Evolutionary conservation across 2,888 invertebrate species (phyloP).

Genomic region (Steinernema scapterisci): DNA sequence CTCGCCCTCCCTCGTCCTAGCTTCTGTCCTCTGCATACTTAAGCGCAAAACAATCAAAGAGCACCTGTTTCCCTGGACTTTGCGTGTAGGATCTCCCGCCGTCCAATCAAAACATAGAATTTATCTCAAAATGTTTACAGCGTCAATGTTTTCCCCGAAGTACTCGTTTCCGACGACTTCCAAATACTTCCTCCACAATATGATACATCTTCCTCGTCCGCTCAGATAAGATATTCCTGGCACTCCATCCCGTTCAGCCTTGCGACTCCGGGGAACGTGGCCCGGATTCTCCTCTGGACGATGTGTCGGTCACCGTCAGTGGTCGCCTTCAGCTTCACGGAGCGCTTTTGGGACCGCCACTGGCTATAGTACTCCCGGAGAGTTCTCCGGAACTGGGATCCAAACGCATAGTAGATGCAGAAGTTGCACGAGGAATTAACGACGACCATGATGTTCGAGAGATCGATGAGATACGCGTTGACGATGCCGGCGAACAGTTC

Average conservation of each 20-base stretch:
- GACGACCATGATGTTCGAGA: slow-evolving; percentile 64
- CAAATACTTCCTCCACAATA: no score
- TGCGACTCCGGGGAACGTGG: slow-evolving; percentile 18
- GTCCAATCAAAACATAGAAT: no score
- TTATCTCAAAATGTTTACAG: no score
- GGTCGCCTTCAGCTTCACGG: slow-evolving; percentile 1
- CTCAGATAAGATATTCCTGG: slow-evolving; percentile 16
- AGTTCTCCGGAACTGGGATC: slow-evolving; percentile 58
- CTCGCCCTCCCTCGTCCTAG: no score
- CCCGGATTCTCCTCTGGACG: slow-evolving; percentile 5
- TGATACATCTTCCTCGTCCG: not conserved
- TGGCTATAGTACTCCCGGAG: slow-evolving; percentile 44
- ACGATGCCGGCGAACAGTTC: slow-evolving; percentile 56
- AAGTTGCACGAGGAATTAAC: slow-evolving; percentile 64
- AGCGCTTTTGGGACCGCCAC: not conserved
- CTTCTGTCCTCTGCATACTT: no score
- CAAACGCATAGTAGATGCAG: slow-evolving; percentile 64
- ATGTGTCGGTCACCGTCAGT: not conserved
- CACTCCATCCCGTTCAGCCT: not conserved
- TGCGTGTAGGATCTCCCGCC: no score
- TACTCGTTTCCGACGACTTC: no score
- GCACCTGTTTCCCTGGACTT: no score
- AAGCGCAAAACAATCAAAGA: no score
- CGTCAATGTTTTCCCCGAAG: no score
- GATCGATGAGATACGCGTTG: slow-evolving; percentile 62